These are phyloP conservation scores for Heliconius erato DNA, from an alignment of 2,888 invertebrate species.

Conservation along the genomic window DNA sequence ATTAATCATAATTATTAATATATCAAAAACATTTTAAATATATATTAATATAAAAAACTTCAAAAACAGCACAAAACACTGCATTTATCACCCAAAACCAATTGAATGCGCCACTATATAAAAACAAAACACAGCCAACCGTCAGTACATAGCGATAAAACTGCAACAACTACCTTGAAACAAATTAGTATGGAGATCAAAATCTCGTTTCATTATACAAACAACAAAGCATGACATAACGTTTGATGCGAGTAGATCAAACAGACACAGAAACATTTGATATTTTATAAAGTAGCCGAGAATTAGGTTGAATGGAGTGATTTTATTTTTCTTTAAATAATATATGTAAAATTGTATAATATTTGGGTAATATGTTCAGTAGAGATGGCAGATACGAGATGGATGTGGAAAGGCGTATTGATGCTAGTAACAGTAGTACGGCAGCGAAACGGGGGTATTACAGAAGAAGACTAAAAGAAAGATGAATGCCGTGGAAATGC, in stretches of 20 bases:
- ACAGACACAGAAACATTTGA: constrained; percentile 5
- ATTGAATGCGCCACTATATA: neutral
- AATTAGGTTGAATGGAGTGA: neutral
- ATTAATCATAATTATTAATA: neutral
- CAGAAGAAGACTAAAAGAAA: too few relatives aligned
- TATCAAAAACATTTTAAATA: neutral
- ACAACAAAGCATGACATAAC: constrained; percentile 32
- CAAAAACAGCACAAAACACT: neutral
- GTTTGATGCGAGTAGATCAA: constrained; percentile 6
- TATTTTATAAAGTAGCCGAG: neutral
- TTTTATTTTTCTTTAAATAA: neutral
- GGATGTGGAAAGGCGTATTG: too few relatives aligned
- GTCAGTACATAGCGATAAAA: constrained; percentile 10
- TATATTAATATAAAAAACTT: neutral
- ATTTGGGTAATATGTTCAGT: too few relatives aligned
- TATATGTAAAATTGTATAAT: neutral
- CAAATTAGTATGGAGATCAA: constrained; percentile 44
- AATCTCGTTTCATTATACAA: constrained; percentile 38
- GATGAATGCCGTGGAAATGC: too few relatives aligned
- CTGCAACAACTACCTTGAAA: constrained; percentile 42
- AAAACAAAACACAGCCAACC: constrained; percentile 21
- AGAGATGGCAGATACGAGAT: too few relatives aligned
- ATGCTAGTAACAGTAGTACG: too few relatives aligned
- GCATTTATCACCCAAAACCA: neutral
- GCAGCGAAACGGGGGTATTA: too few relatives aligned